A percentile compares a stretch with the other conserved stretches of the same genome.
phyloP scores from a whole-genome alignment of 2,797 vertebrate species.

The Gallirallus australis region DNA sequence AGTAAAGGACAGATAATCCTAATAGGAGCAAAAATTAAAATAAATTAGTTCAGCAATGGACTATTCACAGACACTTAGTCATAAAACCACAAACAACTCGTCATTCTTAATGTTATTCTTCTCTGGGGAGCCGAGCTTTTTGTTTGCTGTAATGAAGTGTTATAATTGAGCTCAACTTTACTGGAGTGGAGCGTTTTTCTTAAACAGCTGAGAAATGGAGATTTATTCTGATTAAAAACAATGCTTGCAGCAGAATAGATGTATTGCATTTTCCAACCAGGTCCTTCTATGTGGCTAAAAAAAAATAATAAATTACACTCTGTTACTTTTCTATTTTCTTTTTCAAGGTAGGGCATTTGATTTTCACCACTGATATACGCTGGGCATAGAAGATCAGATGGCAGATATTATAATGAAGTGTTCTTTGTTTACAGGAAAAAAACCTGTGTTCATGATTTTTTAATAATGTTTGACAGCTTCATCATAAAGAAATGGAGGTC shows the following conservation, averaged over 20 bases:
- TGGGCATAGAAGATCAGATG: background rate
- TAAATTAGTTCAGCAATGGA: background rate
- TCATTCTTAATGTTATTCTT: conserved; percentile 36
- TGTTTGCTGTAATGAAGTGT: conserved; percentile 56
- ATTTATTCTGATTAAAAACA: background rate
- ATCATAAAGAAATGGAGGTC: conserved; percentile 6
- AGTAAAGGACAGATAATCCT: conserved; percentile 13
- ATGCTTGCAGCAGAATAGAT: background rate
- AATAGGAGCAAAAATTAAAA: conserved; percentile 11
- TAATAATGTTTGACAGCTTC: conserved; percentile 42
- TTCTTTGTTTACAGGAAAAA: conserved; percentile 43
- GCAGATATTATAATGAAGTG: conserved; percentile 27
- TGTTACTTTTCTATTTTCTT: background rate
- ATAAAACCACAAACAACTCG: conserved; percentile 12
- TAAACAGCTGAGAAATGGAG: background rate
- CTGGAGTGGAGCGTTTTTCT: background rate
- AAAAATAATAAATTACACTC: background rate
- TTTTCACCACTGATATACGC: background rate
- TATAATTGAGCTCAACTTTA: conserved; percentile 32
- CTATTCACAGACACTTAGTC: conserved; percentile 3
- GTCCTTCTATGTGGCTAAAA: background rate
- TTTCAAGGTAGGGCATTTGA: conserved; percentile 4
- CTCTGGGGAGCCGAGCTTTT: conserved; percentile 30
- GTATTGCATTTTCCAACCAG: background rate
- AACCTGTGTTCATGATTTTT: conserved; percentile 43